These are phyloP conservation scores for Trypoxylon attenuatum DNA, from an alignment of 2,888 invertebrate species.

Conservation along the genomic window DNA sequence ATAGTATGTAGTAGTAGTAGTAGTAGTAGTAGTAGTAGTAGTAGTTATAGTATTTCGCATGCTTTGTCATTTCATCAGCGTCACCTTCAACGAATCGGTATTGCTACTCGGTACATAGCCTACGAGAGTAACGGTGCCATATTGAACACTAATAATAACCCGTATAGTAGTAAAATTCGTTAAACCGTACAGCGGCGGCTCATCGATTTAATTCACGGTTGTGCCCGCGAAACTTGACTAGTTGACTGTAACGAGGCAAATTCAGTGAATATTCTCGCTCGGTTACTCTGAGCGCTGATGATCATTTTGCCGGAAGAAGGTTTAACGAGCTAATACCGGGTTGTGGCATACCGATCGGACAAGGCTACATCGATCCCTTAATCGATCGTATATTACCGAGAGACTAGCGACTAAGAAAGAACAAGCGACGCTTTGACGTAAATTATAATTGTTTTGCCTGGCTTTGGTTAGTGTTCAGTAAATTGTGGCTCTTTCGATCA, in stretches of 20 bases:
- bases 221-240: not conserved
- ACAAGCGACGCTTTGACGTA: constrained; percentile 42
- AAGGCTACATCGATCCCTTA: constrained; percentile 28
- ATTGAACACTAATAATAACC: constrained; percentile 27
- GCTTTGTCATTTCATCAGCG: no score
- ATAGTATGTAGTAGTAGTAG: no score
- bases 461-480: no score
- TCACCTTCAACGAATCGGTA: no score
- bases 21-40: no score
- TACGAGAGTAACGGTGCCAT: constrained; percentile 7
- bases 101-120: constrained; percentile 5
- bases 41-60: no score
- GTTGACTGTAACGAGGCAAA: constrained; percentile 11
- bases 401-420: constrained; percentile 42
- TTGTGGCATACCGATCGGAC: constrained; percentile 10
- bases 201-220: constrained; percentile 16
- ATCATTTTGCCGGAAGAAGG: constrained; percentile 2
- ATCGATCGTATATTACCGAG: constrained; percentile 46
- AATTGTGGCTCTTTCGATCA: no score
- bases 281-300: not conserved
- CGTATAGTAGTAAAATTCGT: no score
- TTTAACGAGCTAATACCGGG: constrained; percentile 17
- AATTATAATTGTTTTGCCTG: constrained; percentile 50
- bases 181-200: no score
- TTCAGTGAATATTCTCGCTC: constrained; percentile 7